phyloP scores from a whole-genome alignment of 2,113 vertebrate species.

The Cololabis saira region DNA sequence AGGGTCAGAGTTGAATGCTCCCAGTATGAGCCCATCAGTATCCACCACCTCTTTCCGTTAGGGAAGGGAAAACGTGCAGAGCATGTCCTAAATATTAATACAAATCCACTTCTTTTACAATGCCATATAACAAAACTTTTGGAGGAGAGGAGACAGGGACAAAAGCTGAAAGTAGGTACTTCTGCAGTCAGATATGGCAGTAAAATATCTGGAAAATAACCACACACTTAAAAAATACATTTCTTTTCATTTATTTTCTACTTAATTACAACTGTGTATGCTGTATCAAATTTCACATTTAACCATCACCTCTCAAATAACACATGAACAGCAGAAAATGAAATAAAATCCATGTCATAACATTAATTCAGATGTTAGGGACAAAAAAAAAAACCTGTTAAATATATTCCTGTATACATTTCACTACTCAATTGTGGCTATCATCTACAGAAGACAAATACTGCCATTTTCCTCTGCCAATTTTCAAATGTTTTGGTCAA shows the following conservation, averaged over 20 bases:
- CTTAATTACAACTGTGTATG: not conserved
- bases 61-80: not conserved
- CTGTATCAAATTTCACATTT: not conserved
- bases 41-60: constrained; percentile 34
- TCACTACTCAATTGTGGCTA: too few relatives aligned
- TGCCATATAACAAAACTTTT: constrained; percentile 22
- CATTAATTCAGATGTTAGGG: not conserved
- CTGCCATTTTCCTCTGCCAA: too few relatives aligned
- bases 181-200: constrained; percentile 31
- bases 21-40: constrained; percentile 66
- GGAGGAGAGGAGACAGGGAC: constrained; percentile 29
- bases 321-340: not conserved
- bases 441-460: too few relatives aligned
- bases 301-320: not conserved
- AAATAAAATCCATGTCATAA: not conserved
- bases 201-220: not conserved
- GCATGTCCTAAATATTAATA: constrained; percentile 51
- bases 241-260: not conserved
- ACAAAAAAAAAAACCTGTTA: too few relatives aligned
- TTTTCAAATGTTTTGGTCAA: too few relatives aligned
- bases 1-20: constrained; percentile 52
- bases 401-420: too few relatives aligned
- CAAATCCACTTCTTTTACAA: constrained; percentile 1
- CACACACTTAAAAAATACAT: not conserved
- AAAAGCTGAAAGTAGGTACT: constrained; percentile 30